Evolutionary conservation across 2,888 invertebrate species (phyloP), one percentile per base, ranked within the genome.

Genomic region (Eutolmus rufibarbis): DNA sequence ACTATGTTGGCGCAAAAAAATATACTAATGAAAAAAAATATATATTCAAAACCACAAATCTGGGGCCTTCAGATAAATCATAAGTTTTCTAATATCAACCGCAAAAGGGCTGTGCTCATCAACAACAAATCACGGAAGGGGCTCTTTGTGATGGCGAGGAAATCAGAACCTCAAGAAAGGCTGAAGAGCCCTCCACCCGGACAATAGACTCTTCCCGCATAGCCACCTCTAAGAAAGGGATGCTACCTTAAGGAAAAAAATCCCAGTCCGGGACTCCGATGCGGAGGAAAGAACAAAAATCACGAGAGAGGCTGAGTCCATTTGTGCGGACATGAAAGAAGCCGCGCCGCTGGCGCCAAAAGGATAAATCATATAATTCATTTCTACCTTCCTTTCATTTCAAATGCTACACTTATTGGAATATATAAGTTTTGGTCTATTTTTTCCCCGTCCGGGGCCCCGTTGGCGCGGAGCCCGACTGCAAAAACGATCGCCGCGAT

Each of bases 301-400:
- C 84, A 84, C 66, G 19, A 23, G 66, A 40, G 66, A 66, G 40
- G 31, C 37, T 66, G n/a, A 84, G 84, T 40, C 84, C 84, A 84
- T 84, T 84, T 87, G 88, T 87, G 84, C 43, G 16, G 87, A 88
- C 87, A 87, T 88, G 74, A 88, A 88, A 88, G 88, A 87, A 34
- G 77, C 87, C 88, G 88, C 87, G 88, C 88, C 88, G 88, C 88
- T 88, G 88, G 88, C 88, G 88, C 88, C 88, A 88, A 88, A 88
- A 88, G 88, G 87, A 88, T 88, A 88, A 88, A 88, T 88, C 88
- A 87, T 88, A 88, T 88, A 87, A 87, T 88, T 86, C 77, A 56
- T 86, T 77, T 86, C 43, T 78, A 78, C 86, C 78, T 86, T 86
- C 77, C 57, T 84, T 84, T 66, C 84, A 84, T 84, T 74, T 84